Evolutionary conservation across 1,140 invertebrate genomes (phyloP), one percentile per base, ranked within the genome.

Genomic region (Trachymyrmex septentrionalis): DNA sequence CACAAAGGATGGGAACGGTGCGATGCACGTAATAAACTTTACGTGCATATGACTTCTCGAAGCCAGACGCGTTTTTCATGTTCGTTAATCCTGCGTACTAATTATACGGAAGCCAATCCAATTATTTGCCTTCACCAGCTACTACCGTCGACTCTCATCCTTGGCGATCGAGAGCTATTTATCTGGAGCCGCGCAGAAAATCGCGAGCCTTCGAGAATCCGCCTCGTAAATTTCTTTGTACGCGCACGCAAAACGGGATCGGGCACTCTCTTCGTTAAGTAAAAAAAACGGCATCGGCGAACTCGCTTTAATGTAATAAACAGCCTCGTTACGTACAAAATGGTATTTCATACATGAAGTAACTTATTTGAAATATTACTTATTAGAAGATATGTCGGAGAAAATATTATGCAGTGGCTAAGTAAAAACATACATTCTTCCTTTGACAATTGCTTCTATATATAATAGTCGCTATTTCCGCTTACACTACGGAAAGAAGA

Each of bases 71-170:
- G 55, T 84, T 84, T 75, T 84, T 73, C 69, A 61, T 44, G 69
- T 84, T 75, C 80, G 80, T 84, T 84, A 84, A 84, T 84, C 71
- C 38, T n/a, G 55, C 67, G 48, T 82, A 73, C 80, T 75, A 84
- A 84, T 84, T 84, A 84, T 55, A 75, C 80, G 69, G 55, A 84
- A 84, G 69, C 38, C 80, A 84, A 84, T 84, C 80, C 80, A 84
- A 84, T 84, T 73, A 84, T 84, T 84, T 84, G 80, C 69, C 69
- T 48, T 61, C 48, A n/a, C 14, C 64, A 30, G 59, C 19, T 76
- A 59, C 59, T 66, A 64, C 30, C 34, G 44, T 27, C 27, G 55
- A 24, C 34, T 19, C 24, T 50, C 55, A 82, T 82, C 53, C 53
- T 44, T 38, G 9, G 21, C 38, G 38, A n/a, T 44, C 30, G 50